Evolutionary conservation across 1,140 invertebrate species (phyloP), one percentile per base, ranked within the genome.

Genomic region (Copidosoma floridanum): DNA sequence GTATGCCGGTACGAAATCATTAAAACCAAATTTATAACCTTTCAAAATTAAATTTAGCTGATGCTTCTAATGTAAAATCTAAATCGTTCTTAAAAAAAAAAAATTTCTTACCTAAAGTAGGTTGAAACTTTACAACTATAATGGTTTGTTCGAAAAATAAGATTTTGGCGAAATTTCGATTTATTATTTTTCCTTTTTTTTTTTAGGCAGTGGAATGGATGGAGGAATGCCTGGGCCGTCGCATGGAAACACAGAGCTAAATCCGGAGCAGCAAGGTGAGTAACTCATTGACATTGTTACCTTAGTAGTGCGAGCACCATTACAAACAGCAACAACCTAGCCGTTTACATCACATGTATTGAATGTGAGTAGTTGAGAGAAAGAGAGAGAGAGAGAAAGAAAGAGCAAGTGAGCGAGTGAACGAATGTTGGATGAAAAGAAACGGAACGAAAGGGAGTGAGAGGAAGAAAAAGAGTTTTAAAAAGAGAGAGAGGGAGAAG

Each of bases 301-400:
- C 56, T 73, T 73, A 69, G 76, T 79, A 79, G 77, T 80, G 75
- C 78, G 77, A 80, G 78, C 78, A 80, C 78, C 78, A 80, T 80
- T 80, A 79, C 78, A 80, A 80, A 80, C 78, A 80, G 78, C 78
- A 80, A 80, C 78, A 80, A 80, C 78, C 78, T 80, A 80, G 78
- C 75, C 78, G 74, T 80, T 63, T 77, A 76, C 73, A 76, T 80
- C 76, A 76, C 71, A 76, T 74, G 70, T 75, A 69, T 71, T 54
- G 72, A 75, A 79, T 77, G 72, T 75, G 75, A 79, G 71, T 77
- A 76, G 70, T 76, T 68, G 72, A 64, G 71, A 70, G 67, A 72
- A 38, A 18, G 56, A 58, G 35, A 37, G 40, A 44, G 16, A 20
- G 41, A 27, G 21, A 44, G 20, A 16, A n/a, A 35, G 40, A 50